A percentile compares a stretch with the other conserved stretches of the same genome.
Conservation (phyloP, 2,888 invertebrate species). For the Ennomos erosarius region DNA sequence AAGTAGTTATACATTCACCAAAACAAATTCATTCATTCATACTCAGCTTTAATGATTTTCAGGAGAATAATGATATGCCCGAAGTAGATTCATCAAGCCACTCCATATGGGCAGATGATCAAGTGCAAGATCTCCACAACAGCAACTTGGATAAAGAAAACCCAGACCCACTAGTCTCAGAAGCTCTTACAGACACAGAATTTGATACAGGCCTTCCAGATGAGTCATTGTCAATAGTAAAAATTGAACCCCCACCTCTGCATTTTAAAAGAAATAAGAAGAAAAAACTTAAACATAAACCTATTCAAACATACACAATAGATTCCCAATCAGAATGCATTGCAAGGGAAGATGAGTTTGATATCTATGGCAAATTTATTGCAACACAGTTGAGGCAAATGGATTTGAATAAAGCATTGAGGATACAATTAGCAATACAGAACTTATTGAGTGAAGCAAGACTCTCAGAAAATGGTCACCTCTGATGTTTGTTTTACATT, state of each 20-base stretch:
- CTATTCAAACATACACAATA: slow-evolving; percentile 45
- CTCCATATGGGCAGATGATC: slow-evolving; percentile 61
- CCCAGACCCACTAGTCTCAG: slow-evolving; percentile 62
- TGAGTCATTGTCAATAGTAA: slow-evolving; percentile 40
- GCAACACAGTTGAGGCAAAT: slow-evolving; percentile 66
- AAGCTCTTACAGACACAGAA: slow-evolving; percentile 60
- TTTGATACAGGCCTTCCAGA: slow-evolving; percentile 52
- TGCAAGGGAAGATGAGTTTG: slow-evolving; percentile 66
- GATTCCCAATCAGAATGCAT: slow-evolving; percentile 41
- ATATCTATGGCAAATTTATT: slow-evolving; percentile 70
- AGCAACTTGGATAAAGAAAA: slow-evolving; percentile 53
- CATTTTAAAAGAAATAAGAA: slow-evolving; percentile 58
- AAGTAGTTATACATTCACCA: too few relatives aligned
- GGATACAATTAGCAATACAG: slow-evolving; percentile 64
- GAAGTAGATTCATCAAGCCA: slow-evolving; percentile 66
- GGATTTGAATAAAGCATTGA: slow-evolving; percentile 60
- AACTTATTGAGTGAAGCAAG: slow-evolving; percentile 65
- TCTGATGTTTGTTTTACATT: too few relatives aligned
- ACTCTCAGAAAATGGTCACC: slow-evolving; percentile 47
- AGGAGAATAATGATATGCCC: slow-evolving; percentile 57
- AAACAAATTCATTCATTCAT: too few relatives aligned
- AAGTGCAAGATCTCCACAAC: slow-evolving; percentile 42
- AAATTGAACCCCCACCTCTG: slow-evolving; percentile 42
- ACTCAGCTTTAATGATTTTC: slow-evolving; percentile 24
- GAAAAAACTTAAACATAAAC: slow-evolving; percentile 58